Conservation (phyloP, 2,113 vertebrate genomes). For the Hippocampus abdominalis region DNA sequence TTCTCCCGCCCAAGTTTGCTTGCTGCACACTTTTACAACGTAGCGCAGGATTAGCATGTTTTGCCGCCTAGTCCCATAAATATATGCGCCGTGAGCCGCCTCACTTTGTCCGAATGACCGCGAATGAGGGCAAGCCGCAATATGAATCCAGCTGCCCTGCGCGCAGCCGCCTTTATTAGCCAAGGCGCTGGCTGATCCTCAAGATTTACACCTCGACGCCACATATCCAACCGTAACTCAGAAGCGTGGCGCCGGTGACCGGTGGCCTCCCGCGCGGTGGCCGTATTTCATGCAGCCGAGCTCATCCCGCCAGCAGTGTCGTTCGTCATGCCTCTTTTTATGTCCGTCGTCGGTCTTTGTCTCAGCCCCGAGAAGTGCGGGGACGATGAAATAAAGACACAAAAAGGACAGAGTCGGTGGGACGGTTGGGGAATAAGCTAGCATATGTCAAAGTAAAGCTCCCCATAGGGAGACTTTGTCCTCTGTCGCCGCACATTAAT, state of each 20-base stretch:
- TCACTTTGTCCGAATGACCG: conserved; percentile 9
- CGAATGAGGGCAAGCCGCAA: conserved; percentile 8
- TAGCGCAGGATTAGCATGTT: conserved; percentile 5
- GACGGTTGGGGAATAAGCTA: conserved; percentile 43
- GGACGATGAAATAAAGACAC: conserved; percentile 26
- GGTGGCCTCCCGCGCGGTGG: conserved; percentile 29
- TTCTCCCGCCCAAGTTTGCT: neutral
- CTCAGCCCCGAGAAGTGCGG: conserved; percentile 1
- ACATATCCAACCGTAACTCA: conserved; percentile 34
- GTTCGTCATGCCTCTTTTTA: conserved; percentile 33
- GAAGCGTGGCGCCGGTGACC: conserved; percentile 9
- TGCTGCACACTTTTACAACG: neutral
- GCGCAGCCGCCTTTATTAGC: conserved; percentile 26
- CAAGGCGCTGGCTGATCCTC: conserved; percentile 19
- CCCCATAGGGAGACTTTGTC: conserved; percentile 63
- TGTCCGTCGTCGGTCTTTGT: conserved; percentile 27
- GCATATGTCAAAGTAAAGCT: conserved; percentile 62
- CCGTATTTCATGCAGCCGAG: conserved; percentile 31
- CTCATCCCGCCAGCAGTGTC: conserved; percentile 24
- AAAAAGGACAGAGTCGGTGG: conserved; percentile 31
- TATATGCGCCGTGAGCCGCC: conserved; percentile 1
- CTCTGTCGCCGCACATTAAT: conserved; percentile 64
- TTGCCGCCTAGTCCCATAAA: neutral
- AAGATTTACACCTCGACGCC: conserved; percentile 42
- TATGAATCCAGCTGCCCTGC: conserved; percentile 11